Conservation (phyloP, 2,888 invertebrate species). For the Leptothorax acervorum region DNA sequence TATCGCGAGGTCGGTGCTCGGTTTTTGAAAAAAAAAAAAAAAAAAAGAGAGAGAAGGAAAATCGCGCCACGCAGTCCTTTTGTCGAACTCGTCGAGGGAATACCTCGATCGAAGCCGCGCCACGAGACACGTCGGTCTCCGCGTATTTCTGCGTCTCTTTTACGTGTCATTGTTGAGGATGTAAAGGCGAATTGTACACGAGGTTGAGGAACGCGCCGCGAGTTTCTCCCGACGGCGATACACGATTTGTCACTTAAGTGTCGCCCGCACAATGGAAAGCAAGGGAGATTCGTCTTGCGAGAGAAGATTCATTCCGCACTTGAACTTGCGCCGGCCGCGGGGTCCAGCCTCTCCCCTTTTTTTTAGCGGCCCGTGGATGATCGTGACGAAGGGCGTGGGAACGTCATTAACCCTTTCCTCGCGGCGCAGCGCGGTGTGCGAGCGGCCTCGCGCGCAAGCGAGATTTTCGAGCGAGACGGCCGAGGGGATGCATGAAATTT, state of each 20-base stretch:
- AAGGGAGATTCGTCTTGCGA: conserved; percentile 44
- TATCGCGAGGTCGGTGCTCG: neutral
- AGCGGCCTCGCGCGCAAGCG: conserved; percentile 9
- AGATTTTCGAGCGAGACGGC: conserved; percentile 26
- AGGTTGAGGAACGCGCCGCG: neutral
- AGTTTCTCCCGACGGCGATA: conserved; percentile 35
- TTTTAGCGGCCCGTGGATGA: conserved; percentile 17
- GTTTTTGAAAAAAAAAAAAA: too few relatives aligned
- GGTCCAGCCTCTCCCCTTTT: neutral
- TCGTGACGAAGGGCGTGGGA: conserved; percentile 46
- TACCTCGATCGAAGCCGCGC: neutral
- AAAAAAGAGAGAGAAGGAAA: neutral
- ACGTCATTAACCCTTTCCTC: conserved; percentile 49
- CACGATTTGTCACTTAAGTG: conserved; percentile 68
- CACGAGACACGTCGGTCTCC: neutral
- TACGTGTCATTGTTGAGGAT: conserved; percentile 12
- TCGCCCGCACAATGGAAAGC: conserved; percentile 64
- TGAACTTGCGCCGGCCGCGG: conserved; percentile 21
- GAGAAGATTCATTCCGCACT: conserved; percentile 23
- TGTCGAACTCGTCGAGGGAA: neutral
- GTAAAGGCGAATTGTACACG: conserved; percentile 6
- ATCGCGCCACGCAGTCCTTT: neutral
- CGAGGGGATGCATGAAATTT: conserved; percentile 20
- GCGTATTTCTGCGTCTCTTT: neutral
- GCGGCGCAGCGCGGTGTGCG: conserved; percentile 13